These are phyloP conservation scores for Sycobia sp. DNA, from an alignment of 1,140 invertebrate species.

Conservation along the genomic window DNA sequence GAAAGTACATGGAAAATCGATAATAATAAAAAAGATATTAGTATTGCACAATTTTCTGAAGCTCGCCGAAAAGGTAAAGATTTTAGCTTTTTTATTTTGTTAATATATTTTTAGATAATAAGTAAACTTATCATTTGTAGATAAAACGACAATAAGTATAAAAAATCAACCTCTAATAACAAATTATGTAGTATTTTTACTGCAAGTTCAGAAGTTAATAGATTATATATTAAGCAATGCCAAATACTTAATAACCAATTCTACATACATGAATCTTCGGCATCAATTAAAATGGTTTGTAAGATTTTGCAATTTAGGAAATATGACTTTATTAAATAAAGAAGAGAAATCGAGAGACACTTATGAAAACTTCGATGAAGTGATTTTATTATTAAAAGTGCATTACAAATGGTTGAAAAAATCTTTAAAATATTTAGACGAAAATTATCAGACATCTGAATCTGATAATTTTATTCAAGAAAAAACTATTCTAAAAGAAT, in stretches of 20 bases:
- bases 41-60: conserved; percentile 42
- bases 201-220: conserved; percentile 53
- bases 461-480: conserved; percentile 15
- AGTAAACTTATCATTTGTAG: conserved; percentile 38
- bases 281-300: conserved; percentile 57
- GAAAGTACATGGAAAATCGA: conserved; percentile 12
- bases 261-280: conserved; percentile 39
- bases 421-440: conserved; percentile 39
- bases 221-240: conserved; percentile 44
- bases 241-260: conserved; percentile 29
- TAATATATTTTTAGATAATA: background rate
- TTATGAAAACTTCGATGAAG: conserved; percentile 44
- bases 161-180: conserved; percentile 61
- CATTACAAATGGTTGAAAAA: conserved; percentile 57
- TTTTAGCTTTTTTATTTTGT: background rate
- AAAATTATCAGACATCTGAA: background rate
- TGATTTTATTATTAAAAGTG: conserved; percentile 45
- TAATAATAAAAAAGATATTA: conserved; percentile 22
- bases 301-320: conserved; percentile 55
- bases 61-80: conserved; percentile 37
- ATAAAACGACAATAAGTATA: conserved; percentile 57
- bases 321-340: conserved; percentile 38
- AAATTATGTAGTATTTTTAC: conserved; percentile 54
- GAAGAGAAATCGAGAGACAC: conserved; percentile 36
- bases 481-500: conserved; percentile 19